These are phyloP conservation scores for Leucozona laternaria DNA, from an alignment of 2,888 invertebrate genomes.

Conservation along the genomic window DNA sequence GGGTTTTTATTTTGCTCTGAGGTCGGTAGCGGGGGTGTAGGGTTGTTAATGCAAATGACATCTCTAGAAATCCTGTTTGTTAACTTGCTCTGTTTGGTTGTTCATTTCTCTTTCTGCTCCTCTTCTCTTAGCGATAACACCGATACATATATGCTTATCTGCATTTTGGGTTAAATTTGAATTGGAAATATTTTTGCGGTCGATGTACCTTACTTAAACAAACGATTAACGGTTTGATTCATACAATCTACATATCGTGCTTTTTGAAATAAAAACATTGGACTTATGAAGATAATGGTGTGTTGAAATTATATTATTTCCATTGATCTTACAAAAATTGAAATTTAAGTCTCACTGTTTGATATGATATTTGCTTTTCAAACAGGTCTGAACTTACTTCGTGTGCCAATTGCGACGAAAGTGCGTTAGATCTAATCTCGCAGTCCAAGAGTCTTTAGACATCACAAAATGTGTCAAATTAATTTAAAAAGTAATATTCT, in stretches of 20 bases:
- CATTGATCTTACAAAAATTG: too few species aligned
- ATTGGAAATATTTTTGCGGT: conserved; percentile 18
- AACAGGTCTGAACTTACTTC: too few species aligned
- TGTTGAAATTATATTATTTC: too few species aligned
- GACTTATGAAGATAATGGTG: not conserved
- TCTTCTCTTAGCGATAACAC: not conserved
- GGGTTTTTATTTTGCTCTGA: not conserved
- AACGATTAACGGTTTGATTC: conserved; percentile 7
- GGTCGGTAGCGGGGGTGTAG: conserved; percentile 11
- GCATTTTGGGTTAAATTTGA: conserved; percentile 9
- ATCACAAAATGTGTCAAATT: too few species aligned
- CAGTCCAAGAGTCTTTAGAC: too few species aligned
- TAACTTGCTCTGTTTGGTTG: not conserved
- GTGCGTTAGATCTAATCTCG: too few species aligned
- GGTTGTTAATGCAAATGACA: conserved; percentile 21
- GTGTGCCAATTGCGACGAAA: too few species aligned
- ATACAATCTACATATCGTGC: not conserved
- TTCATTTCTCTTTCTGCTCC: not conserved
- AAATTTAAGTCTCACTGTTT: too few species aligned
- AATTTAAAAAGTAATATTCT: too few species aligned
- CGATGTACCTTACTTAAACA: not conserved
- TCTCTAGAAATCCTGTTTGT: conserved; percentile 30
- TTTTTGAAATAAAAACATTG: not conserved
- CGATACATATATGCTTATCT: not conserved
- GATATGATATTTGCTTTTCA: too few species aligned